phyloP scores from a whole-genome alignment of 2,797 vertebrate genomes.

The Danio jaintianensis region DNA sequence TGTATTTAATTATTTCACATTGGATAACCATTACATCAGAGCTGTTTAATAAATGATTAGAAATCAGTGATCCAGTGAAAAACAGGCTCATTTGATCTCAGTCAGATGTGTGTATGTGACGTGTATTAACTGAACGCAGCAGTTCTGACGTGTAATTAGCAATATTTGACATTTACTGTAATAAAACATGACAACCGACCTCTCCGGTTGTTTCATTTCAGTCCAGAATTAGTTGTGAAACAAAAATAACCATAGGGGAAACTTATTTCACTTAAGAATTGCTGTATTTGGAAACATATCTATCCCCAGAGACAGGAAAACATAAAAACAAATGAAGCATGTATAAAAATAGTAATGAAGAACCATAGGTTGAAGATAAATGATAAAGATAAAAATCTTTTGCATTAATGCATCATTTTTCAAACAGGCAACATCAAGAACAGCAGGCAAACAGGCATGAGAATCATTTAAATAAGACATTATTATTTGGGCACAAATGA shows the following conservation, averaged over 20 bases:
- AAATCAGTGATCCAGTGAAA: constrained; percentile 12
- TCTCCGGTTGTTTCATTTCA: background rate
- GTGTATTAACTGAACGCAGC: background rate
- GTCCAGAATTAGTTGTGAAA: background rate
- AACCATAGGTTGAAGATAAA: background rate
- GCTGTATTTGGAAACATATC: background rate
- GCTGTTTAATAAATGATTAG: background rate
- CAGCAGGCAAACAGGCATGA: background rate
- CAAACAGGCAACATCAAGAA: background rate
- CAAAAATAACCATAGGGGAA: background rate
- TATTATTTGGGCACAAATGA: background rate
- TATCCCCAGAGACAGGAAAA: background rate
- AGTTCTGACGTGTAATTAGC: background rate
- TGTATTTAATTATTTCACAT: background rate
- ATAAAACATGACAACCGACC: constrained; percentile 1
- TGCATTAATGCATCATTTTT: background rate
- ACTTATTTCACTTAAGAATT: background rate
- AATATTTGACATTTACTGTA: constrained; percentile 12
- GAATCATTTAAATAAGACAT: background rate
- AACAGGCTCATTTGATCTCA: background rate
- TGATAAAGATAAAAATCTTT: background rate
- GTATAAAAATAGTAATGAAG: background rate
- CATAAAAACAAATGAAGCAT: constrained; percentile 7
- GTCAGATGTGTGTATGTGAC: background rate
- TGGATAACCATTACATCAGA: background rate